Percentiles rank a stretch among this genome's conserved stretches.
Conservation (phyloP, 64 coral and sea anemone species). For the Pocillopora damicornis region DNA sequence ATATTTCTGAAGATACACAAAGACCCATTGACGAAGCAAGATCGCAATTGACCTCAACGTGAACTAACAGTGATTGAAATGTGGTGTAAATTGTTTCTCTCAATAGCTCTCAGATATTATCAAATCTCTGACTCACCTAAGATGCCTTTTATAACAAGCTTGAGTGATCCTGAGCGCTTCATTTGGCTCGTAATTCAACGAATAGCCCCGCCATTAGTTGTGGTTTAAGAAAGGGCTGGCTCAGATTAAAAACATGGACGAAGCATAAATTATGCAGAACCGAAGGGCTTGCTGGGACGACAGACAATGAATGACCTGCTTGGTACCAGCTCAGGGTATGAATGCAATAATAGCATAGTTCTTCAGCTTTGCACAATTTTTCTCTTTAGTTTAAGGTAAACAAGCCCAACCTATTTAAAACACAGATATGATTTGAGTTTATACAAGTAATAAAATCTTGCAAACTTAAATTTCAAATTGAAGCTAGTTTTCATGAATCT, state of each 20-base stretch:
- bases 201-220: slow-evolving; percentile 7
- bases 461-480: no score
- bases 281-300: slow-evolving; percentile 12
- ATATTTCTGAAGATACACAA: no score
- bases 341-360: slow-evolving; percentile 1
- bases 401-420: neutral
- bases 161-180: slow-evolving; percentile 25
- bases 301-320: slow-evolving; percentile 24
- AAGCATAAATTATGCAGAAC: slow-evolving; percentile 37
- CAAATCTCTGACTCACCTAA: neutral
- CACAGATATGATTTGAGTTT: neutral
- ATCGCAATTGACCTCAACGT: neutral
- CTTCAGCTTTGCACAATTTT: neutral
- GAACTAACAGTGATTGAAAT: no score
- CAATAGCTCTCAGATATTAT: neutral
- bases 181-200: slow-evolving; percentile 24
- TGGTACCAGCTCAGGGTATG: neutral
- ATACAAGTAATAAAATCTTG: neutral
- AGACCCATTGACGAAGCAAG: neutral
- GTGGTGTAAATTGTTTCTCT: neutral
- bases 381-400: neutral
- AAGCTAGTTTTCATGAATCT: no score
- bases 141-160: slow-evolving; percentile 3
- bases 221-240: slow-evolving; percentile 6
- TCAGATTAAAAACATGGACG: slow-evolving; percentile 8